Conservation (phyloP, 2,888 invertebrate genomes). For the Diabrotica balteata region DNA sequence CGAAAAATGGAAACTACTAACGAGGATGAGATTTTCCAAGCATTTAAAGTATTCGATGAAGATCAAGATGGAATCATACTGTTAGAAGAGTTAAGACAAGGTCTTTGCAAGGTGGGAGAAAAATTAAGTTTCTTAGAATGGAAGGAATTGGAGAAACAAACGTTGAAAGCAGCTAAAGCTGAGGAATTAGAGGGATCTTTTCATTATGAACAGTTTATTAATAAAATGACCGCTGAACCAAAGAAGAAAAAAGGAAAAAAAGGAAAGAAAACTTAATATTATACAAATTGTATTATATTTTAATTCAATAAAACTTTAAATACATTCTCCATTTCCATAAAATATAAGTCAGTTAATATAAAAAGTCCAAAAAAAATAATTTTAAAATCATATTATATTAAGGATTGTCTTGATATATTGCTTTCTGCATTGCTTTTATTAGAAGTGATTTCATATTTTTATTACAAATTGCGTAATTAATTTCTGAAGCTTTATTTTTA, state of each 20-base stretch:
- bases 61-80: constrained; percentile 5
- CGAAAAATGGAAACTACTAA: constrained; percentile 7
- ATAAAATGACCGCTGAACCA: constrained; percentile 8
- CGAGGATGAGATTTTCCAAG: constrained; percentile 15
- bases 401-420: too few species aligned
- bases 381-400: too few species aligned
- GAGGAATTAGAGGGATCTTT: constrained; percentile 2
- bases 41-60: constrained; percentile 14
- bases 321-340: too few species aligned
- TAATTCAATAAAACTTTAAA: too few species aligned
- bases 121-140: constrained; percentile 2
- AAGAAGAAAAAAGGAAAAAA: constrained; percentile 7
- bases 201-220: constrained; percentile 3
- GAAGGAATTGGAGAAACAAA: constrained; percentile 11
- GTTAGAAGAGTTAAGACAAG: constrained; percentile 5
- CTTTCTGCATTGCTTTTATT: too few species aligned
- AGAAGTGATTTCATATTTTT: too few species aligned
- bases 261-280: background rate
- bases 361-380: too few species aligned
- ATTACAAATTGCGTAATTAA: too few species aligned
- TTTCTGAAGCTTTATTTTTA: too few species aligned
- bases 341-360: too few species aligned
- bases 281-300: background rate
- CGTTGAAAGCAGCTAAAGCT: background rate
- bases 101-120: constrained; percentile 5